Evolutionary conservation across 2,113 vertebrate genomes (phyloP).

Genomic region (Pterocles orientalis): DNA sequence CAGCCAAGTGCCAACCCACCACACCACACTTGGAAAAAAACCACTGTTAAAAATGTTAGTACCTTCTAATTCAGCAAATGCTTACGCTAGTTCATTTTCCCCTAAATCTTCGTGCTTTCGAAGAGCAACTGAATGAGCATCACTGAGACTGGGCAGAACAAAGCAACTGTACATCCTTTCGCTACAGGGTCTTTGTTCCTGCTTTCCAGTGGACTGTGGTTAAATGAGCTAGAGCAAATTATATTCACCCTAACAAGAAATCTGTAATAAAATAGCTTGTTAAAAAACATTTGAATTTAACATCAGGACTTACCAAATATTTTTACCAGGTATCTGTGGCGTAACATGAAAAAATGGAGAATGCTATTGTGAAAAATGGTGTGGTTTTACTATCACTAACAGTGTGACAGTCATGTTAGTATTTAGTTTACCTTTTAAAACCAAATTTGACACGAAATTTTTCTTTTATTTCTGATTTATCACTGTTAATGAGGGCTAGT

Average conservation of each 20-base stretch:
- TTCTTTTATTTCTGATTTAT: neutral
- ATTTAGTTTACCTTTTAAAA: neutral
- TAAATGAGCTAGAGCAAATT: neutral
- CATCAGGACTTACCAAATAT: neutral
- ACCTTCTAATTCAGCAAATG: neutral
- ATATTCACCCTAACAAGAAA: neutral
- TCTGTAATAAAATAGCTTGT: neutral
- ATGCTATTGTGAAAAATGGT: neutral
- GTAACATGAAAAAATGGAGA: neutral
- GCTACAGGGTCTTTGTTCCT: neutral
- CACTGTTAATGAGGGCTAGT: neutral
- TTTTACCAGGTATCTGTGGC: neutral
- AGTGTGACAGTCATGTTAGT: neutral
- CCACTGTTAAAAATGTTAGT: neutral
- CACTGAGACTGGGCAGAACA: neutral
- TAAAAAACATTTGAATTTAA: neutral
- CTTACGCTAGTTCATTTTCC: neutral
- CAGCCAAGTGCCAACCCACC: too few relatives aligned
- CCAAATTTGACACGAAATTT: neutral
- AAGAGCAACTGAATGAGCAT: neutral
- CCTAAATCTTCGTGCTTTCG: neutral
- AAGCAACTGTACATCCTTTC: neutral
- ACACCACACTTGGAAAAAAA: neutral
- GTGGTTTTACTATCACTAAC: neutral
- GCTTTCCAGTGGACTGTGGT: neutral